Percentiles rank a stretch among this genome's conserved stretches.
These are phyloP conservation scores for Parapsyche elsis DNA, from an alignment of 1,140 invertebrate species.

Conservation along the genomic window DNA sequence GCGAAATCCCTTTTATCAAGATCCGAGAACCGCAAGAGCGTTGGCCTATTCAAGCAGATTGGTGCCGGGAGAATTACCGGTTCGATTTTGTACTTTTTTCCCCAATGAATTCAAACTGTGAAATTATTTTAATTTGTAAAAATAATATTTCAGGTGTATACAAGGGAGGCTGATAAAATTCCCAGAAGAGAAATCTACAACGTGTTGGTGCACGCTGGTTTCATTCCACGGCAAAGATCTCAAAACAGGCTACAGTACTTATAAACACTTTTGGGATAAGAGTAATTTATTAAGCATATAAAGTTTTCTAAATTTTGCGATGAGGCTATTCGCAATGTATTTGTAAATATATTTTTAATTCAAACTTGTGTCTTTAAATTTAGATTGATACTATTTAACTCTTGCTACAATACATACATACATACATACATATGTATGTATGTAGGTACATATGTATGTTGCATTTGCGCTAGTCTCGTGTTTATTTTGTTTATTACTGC, in stretches of 20 bases:
- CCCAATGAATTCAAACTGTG: not conserved
- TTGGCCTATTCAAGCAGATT: conserved; percentile 69
- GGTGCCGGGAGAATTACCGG: conserved; percentile 69
- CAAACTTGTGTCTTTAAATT: not conserved
- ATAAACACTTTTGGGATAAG: not conserved
- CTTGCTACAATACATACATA: not conserved
- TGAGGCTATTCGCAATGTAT: no score
- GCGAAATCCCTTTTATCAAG: conserved; percentile 60
- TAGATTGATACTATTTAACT: no score
- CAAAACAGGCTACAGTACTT: conserved; percentile 52
- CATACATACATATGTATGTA: not conserved
- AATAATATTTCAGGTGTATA: conserved; percentile 63
- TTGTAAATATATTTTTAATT: not conserved
- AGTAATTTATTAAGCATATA: not conserved
- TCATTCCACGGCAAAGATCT: conserved; percentile 62
- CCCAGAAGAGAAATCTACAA: conserved; percentile 70
- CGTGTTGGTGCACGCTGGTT: conserved; percentile 71
- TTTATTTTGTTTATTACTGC: no score
- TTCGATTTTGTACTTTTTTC: conserved; percentile 56
- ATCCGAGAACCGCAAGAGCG: conserved; percentile 61
- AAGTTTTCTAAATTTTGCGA: no score
- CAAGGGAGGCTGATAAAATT: conserved; percentile 69
- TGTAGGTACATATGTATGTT: not conserved
- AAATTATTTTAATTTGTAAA: not conserved
- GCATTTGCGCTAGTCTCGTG: no score